Evolutionary conservation across 1,140 invertebrate genomes (phyloP), one percentile per base, ranked within the genome.

Genomic region (Callitettix versicolor): DNA sequence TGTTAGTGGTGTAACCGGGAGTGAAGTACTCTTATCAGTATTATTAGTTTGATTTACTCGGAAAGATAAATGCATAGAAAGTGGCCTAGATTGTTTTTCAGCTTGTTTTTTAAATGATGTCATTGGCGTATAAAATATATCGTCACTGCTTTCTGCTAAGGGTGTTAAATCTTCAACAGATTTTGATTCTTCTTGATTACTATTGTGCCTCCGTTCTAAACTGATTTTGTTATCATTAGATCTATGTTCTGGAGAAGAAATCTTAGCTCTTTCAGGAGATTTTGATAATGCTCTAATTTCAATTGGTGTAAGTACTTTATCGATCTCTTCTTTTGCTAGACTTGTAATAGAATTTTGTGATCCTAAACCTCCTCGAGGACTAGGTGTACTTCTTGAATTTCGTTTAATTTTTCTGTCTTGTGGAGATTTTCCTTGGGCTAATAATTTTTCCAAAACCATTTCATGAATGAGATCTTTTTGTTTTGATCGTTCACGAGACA

Each of bases 361-460:
- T 33, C 58, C 53, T 9, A 41, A 51, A 26, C 24, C 36, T 41
- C 22, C 38, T 17, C 48, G 38, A 7, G 60, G 58, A 53, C 60
- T 62, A 21, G 60, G 54, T 11, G 65, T 68, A 4, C 62, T 66
- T 49, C 68, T 71, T 5, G 63, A 71, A 42, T 67, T 71, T 67
- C 69, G 67, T 56, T 68, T 73, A 17, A 66, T 70, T 58, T 68
- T 79, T 60, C 76, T 80, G 62, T 81, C 79, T 1, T 76, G 73
- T 3, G 79, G 77, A 4, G 75, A 75, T 59, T 81, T 81, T 57
- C 81, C 83, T 58, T 82, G 79, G 12, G 79, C 77, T 58, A 80
- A 76, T 43, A 87, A 73, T 65, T 85, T 85, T 49, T 84, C 84
- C 79, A 88, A 84, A 22, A 89, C 77, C 65, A 89, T 73, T 66